phyloP scores from a whole-genome alignment of 2,797 vertebrate species.

The Schizopygopsis malacanthus region DNA sequence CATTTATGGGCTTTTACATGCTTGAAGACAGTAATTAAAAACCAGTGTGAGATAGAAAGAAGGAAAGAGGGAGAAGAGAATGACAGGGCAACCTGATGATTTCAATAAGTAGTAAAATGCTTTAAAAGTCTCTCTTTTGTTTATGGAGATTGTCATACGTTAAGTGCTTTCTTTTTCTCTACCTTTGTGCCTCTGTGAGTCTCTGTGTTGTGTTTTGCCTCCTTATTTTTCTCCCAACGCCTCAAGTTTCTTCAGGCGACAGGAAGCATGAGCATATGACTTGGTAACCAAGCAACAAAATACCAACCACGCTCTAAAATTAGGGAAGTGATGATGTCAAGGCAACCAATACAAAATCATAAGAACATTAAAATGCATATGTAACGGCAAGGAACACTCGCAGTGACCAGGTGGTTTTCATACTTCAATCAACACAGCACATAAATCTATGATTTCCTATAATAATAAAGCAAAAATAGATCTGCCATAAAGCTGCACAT shows the following conservation, averaged over 20 bases:
- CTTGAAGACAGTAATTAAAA: slow-evolving; percentile 58
- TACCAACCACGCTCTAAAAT: slow-evolving; percentile 61
- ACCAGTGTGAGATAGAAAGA: slow-evolving; percentile 24
- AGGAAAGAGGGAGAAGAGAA: slow-evolving; percentile 8
- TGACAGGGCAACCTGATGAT: neutral
- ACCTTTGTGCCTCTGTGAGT: slow-evolving; percentile 31
- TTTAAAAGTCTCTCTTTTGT: slow-evolving; percentile 34
- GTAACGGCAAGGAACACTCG: slow-evolving; percentile 11
- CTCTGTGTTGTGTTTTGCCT: slow-evolving; percentile 45
- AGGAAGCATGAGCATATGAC: slow-evolving; percentile 59
- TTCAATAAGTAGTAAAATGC: neutral
- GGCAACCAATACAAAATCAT: slow-evolving; percentile 57
- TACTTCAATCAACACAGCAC: slow-evolving; percentile 20
- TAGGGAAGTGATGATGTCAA: slow-evolving; percentile 62
- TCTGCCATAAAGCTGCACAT: neutral
- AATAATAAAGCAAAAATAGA: neutral
- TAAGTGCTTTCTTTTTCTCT: slow-evolving; percentile 5
- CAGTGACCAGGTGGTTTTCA: slow-evolving; percentile 19
- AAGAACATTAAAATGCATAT: slow-evolving; percentile 50
- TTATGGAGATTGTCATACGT: slow-evolving; percentile 24
- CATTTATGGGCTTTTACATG: slow-evolving; percentile 42
- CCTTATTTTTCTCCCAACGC: slow-evolving; percentile 53
- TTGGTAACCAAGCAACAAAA: slow-evolving; percentile 64
- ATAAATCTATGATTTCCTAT: neutral
- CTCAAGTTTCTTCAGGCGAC: slow-evolving; percentile 61